Evolutionary conservation across 1,140 invertebrate genomes (phyloP).

Genomic region (Aethina tumida): DNA sequence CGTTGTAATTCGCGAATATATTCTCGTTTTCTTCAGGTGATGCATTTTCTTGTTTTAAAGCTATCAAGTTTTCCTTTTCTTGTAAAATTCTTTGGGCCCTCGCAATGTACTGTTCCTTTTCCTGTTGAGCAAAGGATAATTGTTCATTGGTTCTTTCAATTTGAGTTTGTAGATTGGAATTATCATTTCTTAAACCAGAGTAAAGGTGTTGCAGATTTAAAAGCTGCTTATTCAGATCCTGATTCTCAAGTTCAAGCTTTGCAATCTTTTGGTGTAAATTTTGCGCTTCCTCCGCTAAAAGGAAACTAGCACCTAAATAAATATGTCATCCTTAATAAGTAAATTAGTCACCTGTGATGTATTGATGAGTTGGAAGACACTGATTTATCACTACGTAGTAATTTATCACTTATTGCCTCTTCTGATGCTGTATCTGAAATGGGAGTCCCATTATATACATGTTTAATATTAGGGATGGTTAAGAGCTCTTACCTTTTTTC

Average conservation of each 20-base stretch:
- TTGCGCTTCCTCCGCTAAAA: slow-evolving; percentile 22
- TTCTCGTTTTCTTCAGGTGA: slow-evolving; percentile 14
- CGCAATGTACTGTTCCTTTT: slow-evolving; percentile 58
- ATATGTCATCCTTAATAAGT: neutral
- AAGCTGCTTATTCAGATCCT: slow-evolving; percentile 37
- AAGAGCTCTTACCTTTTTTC: too few relatives aligned
- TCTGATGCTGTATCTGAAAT: slow-evolving; percentile 7
- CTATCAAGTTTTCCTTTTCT: slow-evolving; percentile 67
- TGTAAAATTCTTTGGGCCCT: slow-evolving; percentile 64
- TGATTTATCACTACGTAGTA: slow-evolving; percentile 10
- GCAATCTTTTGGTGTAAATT: slow-evolving; percentile 31
- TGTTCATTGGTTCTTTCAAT: slow-evolving; percentile 47
- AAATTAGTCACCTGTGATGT: neutral
- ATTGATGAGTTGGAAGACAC: slow-evolving; percentile 10
- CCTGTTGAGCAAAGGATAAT: slow-evolving; percentile 45
- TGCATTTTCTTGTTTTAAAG: slow-evolving; percentile 20
- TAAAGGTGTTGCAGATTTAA: slow-evolving; percentile 34
- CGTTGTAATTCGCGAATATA: slow-evolving; percentile 24
- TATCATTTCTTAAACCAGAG: slow-evolving; percentile 28
- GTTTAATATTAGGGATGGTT: too few relatives aligned
- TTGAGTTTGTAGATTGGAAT: slow-evolving; percentile 26
- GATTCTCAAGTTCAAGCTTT: slow-evolving; percentile 36
- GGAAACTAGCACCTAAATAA: slow-evolving; percentile 18
- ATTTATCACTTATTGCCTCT: slow-evolving; percentile 9
- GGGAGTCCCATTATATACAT: neutral